Conservation (phyloP, 2,888 invertebrate genomes). For the Nephrotoma guestfalica region DNA sequence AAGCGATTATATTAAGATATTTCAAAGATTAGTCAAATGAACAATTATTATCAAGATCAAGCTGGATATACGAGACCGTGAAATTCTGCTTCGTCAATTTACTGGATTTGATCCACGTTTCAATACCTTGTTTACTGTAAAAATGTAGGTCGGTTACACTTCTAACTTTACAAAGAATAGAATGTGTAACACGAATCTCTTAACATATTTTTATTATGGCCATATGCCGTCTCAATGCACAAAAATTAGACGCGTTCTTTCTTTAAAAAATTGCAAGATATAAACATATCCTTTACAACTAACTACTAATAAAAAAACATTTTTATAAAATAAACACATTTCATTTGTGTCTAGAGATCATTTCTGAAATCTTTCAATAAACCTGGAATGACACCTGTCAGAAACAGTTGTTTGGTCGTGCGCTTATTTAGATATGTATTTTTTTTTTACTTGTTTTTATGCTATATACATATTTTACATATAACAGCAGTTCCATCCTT, state of each 20-base stretch:
- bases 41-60: too few relatives aligned
- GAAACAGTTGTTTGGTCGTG: not conserved
- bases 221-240: not conserved
- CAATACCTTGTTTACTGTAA: too few relatives aligned
- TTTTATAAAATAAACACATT: not conserved
- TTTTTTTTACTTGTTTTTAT: not conserved
- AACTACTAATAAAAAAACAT: not conserved
- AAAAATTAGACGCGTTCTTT: not conserved
- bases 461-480: not conserved
- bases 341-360: not conserved
- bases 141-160: too few relatives aligned
- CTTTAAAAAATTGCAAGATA: not conserved
- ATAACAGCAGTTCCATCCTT: not conserved
- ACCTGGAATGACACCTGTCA: not conserved
- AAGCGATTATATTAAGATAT: too few relatives aligned
- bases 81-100: too few relatives aligned
- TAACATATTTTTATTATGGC: not conserved
- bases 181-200: too few relatives aligned
- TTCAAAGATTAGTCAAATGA: too few relatives aligned
- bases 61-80: too few relatives aligned
- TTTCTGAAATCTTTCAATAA: not conserved
- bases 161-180: too few relatives aligned
- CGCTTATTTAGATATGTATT: not conserved
- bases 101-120: too few relatives aligned
- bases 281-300: not conserved